Conservation (phyloP, 2,888 invertebrate species). For the Aphelenchoides bicaudatus region DNA sequence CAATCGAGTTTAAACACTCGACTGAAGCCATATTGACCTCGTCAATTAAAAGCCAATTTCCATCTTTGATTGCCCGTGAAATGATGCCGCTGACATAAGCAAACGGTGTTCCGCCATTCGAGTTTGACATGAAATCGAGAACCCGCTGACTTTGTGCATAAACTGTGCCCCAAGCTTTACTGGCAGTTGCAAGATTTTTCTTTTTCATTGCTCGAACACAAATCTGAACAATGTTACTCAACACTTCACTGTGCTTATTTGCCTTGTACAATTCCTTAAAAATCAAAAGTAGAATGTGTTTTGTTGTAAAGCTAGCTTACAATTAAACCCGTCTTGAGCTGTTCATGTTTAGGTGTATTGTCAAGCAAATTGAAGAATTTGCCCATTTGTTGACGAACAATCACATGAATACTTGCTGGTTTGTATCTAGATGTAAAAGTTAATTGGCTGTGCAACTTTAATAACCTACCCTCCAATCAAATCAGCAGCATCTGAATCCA, state of each 20-base stretch:
- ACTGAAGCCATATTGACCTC: constrained; percentile 96
- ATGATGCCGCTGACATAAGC: constrained; percentile 71
- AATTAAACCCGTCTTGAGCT: neutral
- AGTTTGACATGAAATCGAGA: neutral
- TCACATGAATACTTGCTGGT: constrained; percentile 3
- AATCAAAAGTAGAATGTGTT: neutral
- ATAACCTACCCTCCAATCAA: constrained; percentile 75
- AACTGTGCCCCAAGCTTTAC: neutral
- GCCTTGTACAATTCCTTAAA: neutral
- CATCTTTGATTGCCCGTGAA: constrained; percentile 77
- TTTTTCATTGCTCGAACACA: neutral
- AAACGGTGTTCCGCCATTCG: constrained; percentile 41
- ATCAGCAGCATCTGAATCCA: constrained; percentile 94
- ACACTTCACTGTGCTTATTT: neutral
- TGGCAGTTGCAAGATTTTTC: neutral
- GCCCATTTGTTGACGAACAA: constrained; percentile 6
- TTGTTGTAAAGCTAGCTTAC: neutral
- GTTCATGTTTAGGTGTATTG: neutral
- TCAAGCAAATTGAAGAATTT: constrained; percentile 1
- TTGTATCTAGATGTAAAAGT: constrained; percentile 1
- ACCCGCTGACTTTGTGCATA: neutral
- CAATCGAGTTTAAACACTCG: constrained; percentile 70
- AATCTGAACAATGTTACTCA: constrained; percentile 2
- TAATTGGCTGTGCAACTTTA: neutral
- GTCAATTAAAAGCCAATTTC: constrained; percentile 92